Conservation (phyloP, 1,140 invertebrate species). For the Hylaeus volcanicus region DNA sequence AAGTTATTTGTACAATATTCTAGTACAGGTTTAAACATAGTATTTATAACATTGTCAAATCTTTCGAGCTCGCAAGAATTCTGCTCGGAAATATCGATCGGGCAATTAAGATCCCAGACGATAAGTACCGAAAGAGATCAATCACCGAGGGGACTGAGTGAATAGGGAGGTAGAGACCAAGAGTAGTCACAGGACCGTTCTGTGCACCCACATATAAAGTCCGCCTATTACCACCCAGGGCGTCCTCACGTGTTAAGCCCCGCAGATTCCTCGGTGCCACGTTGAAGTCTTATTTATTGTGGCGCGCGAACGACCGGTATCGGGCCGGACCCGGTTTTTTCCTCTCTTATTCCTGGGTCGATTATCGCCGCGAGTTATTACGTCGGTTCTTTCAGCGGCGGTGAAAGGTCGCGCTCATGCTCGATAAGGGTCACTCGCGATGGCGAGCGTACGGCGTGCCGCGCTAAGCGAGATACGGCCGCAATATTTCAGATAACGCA, state of each 20-base stretch:
- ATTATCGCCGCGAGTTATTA: slow-evolving; percentile 71
- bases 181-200: slow-evolving; percentile 38
- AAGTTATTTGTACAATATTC: too few relatives aligned
- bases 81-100: not conserved
- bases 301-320: slow-evolving; percentile 49
- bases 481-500: slow-evolving; percentile 66
- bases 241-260: slow-evolving; percentile 51
- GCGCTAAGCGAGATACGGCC: slow-evolving; percentile 59
- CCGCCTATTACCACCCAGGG: slow-evolving; percentile 69
- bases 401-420: slow-evolving; percentile 66
- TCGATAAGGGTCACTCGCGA: slow-evolving; percentile 69
- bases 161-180: slow-evolving; percentile 26
- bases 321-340: slow-evolving; percentile 32
- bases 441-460: slow-evolving; percentile 50
- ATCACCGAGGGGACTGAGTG: not conserved
- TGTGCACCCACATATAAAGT: slow-evolving; percentile 57
- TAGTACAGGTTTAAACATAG: too few relatives aligned
- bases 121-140: slow-evolving; percentile 17
- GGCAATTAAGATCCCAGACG: not conserved
- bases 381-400: slow-evolving; percentile 66
- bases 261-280: slow-evolving; percentile 51
- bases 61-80: not conserved
- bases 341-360: slow-evolving; percentile 37
- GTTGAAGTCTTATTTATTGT: slow-evolving; percentile 72
- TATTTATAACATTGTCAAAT: not conserved